Base-by-base conservation (phyloP, 2,113 vertebrate species). In the Clarias batrachus region DNA sequence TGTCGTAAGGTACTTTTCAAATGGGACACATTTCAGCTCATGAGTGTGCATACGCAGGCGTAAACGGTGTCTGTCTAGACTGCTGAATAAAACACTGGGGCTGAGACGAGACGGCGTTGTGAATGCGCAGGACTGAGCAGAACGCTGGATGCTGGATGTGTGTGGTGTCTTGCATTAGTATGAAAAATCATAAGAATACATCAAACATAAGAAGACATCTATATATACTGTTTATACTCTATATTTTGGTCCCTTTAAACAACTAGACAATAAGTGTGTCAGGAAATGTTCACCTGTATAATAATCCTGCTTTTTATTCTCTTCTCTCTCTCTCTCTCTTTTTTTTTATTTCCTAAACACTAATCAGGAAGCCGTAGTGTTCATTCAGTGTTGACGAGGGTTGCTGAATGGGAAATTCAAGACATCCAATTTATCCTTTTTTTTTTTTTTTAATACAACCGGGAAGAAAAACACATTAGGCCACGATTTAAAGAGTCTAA, bases 41-140 rank as follows among this genome's bases (percentile, higher is more conserved):
- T 25, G n/a, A 56, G 25, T 8, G 74, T 56, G 74, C 74, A 57
- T 17, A 78, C 27, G 74, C 25, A 1, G n/a, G 25, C 52, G 6
- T 56, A 78, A 78, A 56, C 4, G 25, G 52, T 78, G 74, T 56
- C 74, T 77, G 48, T 78, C 74, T 56, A 78, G 74, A 78, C 4
- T 78, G 25, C 74, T 30, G 12, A 56, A 78, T 17, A 52, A 5
- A 78, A 56, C 56, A 14, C 25, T 16, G 5, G 48, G 73, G 4
- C 54, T 17, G 41, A n/a, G 48, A 76, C 73, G 56, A n/a, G 48
- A 76, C 73, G 56, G 74, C 52, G 17, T n/a, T 27, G 74, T n/a
- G 11, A n/a, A 41, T 41, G 41, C 41, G 6, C 41, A 41, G 41
- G 6, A 6, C 4, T 41, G 41, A 41, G 41, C 41, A 41, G 41